These are phyloP conservation scores for Cotesia glomerata DNA, from an alignment of 1,140 invertebrate genomes.

Conservation along the genomic window DNA sequence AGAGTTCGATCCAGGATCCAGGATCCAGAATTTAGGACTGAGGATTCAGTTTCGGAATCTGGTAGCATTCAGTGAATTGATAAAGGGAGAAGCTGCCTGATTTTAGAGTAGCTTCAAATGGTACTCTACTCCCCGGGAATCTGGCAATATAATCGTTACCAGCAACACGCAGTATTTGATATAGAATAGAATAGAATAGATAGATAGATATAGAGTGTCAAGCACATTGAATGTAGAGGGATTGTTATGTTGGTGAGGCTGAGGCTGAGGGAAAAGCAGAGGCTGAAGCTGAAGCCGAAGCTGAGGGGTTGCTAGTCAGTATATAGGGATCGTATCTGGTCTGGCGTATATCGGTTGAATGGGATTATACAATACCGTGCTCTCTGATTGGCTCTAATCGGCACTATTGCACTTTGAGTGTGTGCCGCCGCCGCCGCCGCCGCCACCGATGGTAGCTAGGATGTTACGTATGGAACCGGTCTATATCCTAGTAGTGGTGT, in stretches of 20 bases:
- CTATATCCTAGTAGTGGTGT: background rate
- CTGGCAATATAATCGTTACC: slow-evolving; percentile 7
- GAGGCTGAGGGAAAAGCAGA: too few species aligned
- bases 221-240: background rate
- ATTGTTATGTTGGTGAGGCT: slow-evolving; percentile 12
- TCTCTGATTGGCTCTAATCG: slow-evolving; percentile 52
- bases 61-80: background rate
- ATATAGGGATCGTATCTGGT: slow-evolving; percentile 32
- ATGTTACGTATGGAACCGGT: background rate
- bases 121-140: too few species aligned
- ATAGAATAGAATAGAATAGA: background rate
- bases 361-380: slow-evolving; percentile 52
- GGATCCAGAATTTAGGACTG: too few species aligned
- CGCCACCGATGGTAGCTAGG: background rate
- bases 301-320: slow-evolving; percentile 11
- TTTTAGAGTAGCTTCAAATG: background rate
- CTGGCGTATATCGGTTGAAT: slow-evolving; percentile 41
- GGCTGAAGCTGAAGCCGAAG: background rate
- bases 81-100: background rate
- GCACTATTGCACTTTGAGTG: slow-evolving; percentile 31
- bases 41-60: background rate
- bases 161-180: slow-evolving; percentile 36
- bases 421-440: too few species aligned
- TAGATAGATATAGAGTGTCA: background rate
- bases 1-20: too few species aligned